Conservation (phyloP, 2,888 invertebrate species). For the Apodemia mormo region DNA sequence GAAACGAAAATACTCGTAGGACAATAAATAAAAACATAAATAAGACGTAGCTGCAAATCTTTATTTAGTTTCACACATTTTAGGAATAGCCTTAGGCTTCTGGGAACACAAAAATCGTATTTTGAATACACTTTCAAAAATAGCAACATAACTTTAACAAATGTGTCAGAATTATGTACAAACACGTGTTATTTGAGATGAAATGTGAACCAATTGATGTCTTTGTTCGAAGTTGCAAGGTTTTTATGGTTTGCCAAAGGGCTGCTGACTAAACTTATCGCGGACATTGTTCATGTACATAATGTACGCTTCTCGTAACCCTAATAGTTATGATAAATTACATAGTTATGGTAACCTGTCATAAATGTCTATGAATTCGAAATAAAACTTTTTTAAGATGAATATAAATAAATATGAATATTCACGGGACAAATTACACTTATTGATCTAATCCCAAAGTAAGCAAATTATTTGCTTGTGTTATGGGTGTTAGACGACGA, state of each 20-base stretch:
- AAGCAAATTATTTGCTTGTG: no score
- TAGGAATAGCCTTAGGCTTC: slow-evolving; percentile 31
- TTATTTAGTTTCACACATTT: slow-evolving; percentile 24
- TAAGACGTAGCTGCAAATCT: slow-evolving; percentile 5
- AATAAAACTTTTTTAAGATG: no score
- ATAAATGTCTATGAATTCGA: no score
- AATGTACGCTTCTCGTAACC: no score
- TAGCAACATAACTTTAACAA: slow-evolving; percentile 29
- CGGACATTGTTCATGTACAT: slow-evolving; percentile 56
- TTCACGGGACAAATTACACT: no score
- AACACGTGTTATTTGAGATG: slow-evolving; percentile 73
- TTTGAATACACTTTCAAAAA: slow-evolving; percentile 29
- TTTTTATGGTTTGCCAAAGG: slow-evolving; percentile 63
- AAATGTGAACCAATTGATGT: slow-evolving; percentile 78
- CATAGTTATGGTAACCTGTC: no score
- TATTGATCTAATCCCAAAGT: no score
- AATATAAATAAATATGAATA: no score
- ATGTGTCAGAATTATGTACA: slow-evolving; percentile 51
- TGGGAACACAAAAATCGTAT: slow-evolving; percentile 40
- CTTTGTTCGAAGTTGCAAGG: slow-evolving; percentile 68
- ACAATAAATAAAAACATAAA: slow-evolving; percentile 10
- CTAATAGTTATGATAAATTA: no score
- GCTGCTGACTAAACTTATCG: slow-evolving; percentile 62
- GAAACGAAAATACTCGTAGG: not conserved
- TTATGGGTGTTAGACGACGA: no score